Evolutionary conservation across 2,888 invertebrate species (phyloP).

Genomic region (Melanostoma mellinum): DNA sequence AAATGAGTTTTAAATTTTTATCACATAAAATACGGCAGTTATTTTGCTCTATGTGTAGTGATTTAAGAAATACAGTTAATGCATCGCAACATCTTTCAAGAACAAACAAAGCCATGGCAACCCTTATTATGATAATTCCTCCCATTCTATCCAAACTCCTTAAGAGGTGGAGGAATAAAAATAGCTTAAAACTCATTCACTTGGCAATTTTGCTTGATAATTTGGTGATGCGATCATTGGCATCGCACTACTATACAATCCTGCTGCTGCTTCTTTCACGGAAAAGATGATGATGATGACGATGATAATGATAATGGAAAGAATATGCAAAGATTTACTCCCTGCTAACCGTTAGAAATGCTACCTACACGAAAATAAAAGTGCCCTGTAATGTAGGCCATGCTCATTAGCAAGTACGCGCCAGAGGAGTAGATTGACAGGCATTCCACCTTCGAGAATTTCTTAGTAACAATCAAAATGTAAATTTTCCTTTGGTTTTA

Average conservation of each 20-base stretch:
- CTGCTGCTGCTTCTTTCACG: constrained; percentile 30
- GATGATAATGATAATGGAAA: constrained; percentile 49
- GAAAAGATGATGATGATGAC: constrained; percentile 20
- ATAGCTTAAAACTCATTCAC: constrained; percentile 68
- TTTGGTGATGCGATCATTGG: constrained; percentile 71
- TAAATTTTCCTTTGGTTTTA: constrained; percentile 65
- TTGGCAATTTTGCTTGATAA: constrained; percentile 71
- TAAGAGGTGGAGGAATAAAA: constrained; percentile 38
- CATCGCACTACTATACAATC: constrained; percentile 26
- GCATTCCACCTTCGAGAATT: constrained; percentile 12
- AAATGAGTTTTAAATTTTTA: no score
- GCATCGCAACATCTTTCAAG: no score
- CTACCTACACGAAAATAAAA: constrained; percentile 13
- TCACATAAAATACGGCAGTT: no score
- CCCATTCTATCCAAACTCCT: background rate
- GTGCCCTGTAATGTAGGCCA: constrained; percentile 60
- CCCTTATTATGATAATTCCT: background rate
- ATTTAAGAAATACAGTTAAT: no score
- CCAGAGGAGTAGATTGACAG: constrained; percentile 53
- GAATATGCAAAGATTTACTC: constrained; percentile 45
- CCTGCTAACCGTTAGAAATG: background rate
- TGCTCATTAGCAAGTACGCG: constrained; percentile 67
- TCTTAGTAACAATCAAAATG: constrained; percentile 62
- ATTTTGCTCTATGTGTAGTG: no score
- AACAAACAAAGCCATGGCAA: background rate